Conservation (phyloP, 2,888 invertebrate genomes). For the Catocala sponsa region DNA sequence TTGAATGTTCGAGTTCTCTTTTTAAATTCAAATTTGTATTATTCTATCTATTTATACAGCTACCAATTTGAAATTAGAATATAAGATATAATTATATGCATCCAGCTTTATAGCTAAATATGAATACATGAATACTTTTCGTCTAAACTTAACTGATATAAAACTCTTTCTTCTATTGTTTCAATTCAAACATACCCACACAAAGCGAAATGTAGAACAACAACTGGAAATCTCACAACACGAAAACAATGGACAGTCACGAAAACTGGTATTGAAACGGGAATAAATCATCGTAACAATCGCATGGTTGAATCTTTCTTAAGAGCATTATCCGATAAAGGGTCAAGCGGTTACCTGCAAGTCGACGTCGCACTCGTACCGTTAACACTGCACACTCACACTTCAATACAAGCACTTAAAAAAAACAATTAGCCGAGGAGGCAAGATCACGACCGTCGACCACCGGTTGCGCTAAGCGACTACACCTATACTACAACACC, state of each 20-base stretch:
- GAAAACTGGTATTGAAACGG: constrained; percentile 23
- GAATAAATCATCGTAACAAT: neutral
- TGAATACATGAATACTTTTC: too few species aligned
- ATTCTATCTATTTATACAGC: neutral
- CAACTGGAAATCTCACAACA: constrained; percentile 15
- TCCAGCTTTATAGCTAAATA: too few species aligned
- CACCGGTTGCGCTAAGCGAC: constrained; percentile 69
- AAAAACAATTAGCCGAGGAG: constrained; percentile 42
- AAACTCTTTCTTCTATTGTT: constrained; percentile 3
- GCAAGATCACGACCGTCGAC: constrained; percentile 67
- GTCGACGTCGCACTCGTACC: constrained; percentile 45
- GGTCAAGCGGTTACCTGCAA: constrained; percentile 48
- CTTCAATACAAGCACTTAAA: constrained; percentile 56
- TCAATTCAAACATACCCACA: constrained; percentile 12
- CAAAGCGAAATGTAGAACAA: neutral
- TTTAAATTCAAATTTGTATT: too few species aligned
- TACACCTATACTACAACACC: constrained; percentile 43
- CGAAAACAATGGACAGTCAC: constrained; percentile 35
- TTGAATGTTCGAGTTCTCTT: too few species aligned
- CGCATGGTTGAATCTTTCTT: constrained; percentile 4
- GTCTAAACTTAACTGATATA: neutral
- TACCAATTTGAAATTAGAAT: constrained; percentile 3
- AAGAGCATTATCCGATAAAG: constrained; percentile 43
- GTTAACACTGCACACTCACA: constrained; percentile 59
- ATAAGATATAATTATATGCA: neutral